Conservation (phyloP, 1,140 invertebrate genomes). For the Drosophila sproati region DNA sequence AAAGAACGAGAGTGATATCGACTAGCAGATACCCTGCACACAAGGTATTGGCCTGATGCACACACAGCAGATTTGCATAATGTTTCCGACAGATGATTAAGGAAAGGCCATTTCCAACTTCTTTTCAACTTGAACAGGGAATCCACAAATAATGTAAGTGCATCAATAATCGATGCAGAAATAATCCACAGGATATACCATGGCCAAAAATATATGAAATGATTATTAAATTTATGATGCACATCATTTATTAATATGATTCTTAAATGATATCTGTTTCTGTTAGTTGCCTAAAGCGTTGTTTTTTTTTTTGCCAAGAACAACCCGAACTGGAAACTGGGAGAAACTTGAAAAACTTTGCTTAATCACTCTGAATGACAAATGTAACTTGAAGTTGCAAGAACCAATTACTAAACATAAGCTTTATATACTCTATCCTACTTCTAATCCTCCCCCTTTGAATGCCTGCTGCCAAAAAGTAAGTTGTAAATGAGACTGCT, state of each 20-base stretch:
- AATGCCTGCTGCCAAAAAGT: constrained; percentile 18
- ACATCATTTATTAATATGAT: not conserved
- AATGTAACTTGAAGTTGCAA: constrained; percentile 41
- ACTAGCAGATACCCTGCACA: too few species aligned
- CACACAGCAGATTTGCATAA: too few species aligned
- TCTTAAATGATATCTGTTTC: not conserved
- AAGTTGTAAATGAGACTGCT: constrained; percentile 21
- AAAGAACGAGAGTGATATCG: too few species aligned
- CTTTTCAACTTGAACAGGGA: too few species aligned
- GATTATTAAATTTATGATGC: not conserved
- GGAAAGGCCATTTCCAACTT: too few species aligned
- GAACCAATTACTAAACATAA: constrained; percentile 35
- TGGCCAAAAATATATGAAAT: too few species aligned
- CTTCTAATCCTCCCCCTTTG: not conserved
- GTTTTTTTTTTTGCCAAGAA: not conserved
- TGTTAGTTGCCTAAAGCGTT: not conserved
- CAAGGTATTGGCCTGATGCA: too few species aligned
- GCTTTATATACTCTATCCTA: not conserved
- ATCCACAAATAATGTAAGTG: too few species aligned
- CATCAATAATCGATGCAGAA: too few species aligned
- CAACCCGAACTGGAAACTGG: not conserved
- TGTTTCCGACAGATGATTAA: too few species aligned
- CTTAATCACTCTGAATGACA: constrained; percentile 48
- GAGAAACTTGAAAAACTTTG: constrained; percentile 18
- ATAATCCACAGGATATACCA: too few species aligned